Percentiles rank a stretch among this genome's conserved stretches.
Conservation (phyloP, 2,113 vertebrate species). For the Catharus minimus region DNA sequence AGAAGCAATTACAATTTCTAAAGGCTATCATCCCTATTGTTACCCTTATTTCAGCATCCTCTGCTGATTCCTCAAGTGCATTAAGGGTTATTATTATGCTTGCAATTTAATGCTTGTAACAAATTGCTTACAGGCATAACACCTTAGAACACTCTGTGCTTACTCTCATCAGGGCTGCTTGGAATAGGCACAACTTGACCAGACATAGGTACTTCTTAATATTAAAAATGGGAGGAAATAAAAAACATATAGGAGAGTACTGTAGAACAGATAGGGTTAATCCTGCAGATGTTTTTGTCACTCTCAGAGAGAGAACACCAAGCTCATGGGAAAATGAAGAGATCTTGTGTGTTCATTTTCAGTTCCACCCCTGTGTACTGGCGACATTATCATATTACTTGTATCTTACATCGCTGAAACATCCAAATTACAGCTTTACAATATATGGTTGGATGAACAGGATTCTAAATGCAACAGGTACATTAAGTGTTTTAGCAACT, state of each 20-base stretch:
- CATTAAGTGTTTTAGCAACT: neutral
- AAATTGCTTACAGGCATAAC: neutral
- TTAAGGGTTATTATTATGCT: neutral
- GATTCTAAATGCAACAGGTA: neutral
- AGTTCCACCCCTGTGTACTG: neutral
- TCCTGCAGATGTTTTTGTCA: neutral
- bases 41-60: neutral
- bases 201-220: neutral
- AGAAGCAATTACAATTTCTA: neutral
- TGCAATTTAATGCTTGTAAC: neutral
- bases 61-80: neutral
- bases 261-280: neutral
- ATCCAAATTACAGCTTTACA: neutral
- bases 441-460: neutral
- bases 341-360: neutral
- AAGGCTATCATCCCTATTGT: rapidly evolving
- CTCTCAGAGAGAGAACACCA: neutral
- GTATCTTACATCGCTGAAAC: neutral
- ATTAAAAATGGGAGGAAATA: rapidly evolving
- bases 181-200: neutral
- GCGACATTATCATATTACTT: neutral
- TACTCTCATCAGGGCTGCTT: neutral
- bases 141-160: neutral
- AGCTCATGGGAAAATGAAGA: neutral
- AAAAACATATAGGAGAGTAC: neutral